A percentile compares a stretch with the other conserved stretches of the same genome.
Evolutionary conservation across 2,113 vertebrate species (phyloP).

Genomic region (Paraplagusia blochii): DNA sequence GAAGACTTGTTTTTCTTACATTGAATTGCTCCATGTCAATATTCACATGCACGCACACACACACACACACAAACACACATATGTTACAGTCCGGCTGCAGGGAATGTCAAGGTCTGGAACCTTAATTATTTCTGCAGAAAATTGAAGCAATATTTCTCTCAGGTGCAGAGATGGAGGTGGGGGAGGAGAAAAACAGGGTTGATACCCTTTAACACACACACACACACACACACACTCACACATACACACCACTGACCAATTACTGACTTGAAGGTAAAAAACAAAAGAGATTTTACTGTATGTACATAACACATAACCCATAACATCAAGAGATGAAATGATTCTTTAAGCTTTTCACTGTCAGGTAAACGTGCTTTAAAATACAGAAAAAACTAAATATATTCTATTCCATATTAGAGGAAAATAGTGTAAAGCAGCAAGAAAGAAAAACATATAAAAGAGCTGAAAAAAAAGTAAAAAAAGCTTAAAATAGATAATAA

Average conservation of each 20-base stretch:
- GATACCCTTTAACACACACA: background rate
- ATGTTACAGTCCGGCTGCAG: constrained; percentile 9
- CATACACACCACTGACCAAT: background rate
- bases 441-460: too few relatives aligned
- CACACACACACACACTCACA: background rate
- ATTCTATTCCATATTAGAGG: too few relatives aligned
- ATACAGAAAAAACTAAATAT: too few relatives aligned
- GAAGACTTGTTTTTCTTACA: background rate
- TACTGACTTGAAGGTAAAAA: too few relatives aligned
- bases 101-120: constrained; percentile 5
- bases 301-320: too few relatives aligned
- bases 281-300: too few relatives aligned
- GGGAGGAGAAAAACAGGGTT: background rate
- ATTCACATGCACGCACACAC: constrained; percentile 13
- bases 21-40: constrained; percentile 13
- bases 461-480: too few relatives aligned
- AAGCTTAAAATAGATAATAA: too few relatives aligned
- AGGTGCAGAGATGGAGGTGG: background rate
- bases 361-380: too few relatives aligned
- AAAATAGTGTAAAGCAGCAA: too few relatives aligned
- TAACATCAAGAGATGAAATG: too few relatives aligned
- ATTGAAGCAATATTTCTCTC: constrained; percentile 36
- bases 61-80: constrained; percentile 21
- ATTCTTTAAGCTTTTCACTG: too few relatives aligned
- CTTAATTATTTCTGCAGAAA: constrained; percentile 18